Conservation (phyloP, 2,797 vertebrate species). For the Coreius guichenoti region DNA sequence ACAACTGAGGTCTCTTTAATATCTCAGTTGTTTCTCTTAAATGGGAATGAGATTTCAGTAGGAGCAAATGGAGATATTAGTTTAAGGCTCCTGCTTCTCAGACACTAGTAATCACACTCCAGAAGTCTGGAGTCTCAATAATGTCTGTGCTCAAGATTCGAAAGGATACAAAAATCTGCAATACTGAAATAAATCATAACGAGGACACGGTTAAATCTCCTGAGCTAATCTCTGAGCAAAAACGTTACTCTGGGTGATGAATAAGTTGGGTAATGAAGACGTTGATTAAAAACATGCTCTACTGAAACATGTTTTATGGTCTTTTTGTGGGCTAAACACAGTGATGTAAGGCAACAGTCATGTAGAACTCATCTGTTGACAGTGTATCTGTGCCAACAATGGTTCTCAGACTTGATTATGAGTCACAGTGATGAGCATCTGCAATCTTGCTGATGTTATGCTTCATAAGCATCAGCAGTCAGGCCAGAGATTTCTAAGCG, state of each 20-base stretch:
- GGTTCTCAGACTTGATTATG: conserved; percentile 11
- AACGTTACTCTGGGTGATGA: conserved; percentile 9
- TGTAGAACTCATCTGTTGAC: conserved; percentile 21
- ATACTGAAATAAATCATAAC: not conserved
- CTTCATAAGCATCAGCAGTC: conserved; percentile 26
- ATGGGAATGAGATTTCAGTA: not conserved
- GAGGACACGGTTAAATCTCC: too few relatives aligned
- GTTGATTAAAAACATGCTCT: conserved; percentile 29
- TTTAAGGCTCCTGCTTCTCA: conserved; percentile 4
- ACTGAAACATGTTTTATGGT: conserved; percentile 14
- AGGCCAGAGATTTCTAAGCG: conserved; percentile 12
- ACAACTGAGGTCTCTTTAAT: not conserved
- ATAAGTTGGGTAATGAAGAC: not conserved
- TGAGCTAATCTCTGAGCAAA: not conserved
- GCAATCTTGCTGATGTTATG: conserved; percentile 17
- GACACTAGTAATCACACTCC: not conserved
- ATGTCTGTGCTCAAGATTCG: not conserved
- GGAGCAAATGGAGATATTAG: not conserved
- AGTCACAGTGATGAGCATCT: conserved; percentile 9
- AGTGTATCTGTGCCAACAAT: not conserved
- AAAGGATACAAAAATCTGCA: not conserved
- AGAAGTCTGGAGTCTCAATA: not conserved
- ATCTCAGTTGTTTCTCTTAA: not conserved
- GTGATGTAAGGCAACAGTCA: conserved; percentile 16
- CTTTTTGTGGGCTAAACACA: conserved; percentile 8